Evolutionary conservation across 2,888 invertebrate species (phyloP), one percentile per base, ranked within the genome.

Genomic region (Myathropa florea): DNA sequence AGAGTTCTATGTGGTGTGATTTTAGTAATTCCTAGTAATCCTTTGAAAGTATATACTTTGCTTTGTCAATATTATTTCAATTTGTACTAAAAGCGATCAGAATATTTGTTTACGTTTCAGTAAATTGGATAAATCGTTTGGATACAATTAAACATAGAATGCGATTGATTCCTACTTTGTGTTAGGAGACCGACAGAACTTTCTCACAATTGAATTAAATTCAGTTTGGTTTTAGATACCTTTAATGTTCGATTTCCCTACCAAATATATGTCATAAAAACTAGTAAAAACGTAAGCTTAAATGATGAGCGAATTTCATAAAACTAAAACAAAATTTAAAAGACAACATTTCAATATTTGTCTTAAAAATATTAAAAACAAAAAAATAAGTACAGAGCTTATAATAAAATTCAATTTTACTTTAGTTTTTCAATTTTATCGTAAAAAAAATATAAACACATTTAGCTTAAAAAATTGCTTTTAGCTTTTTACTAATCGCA

Each of bases 331-430:
- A 77, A 60, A 82, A 77, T 61, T 76, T 82, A 72, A 76, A 68
- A 30, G 24, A 10, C 26, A 28, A 55, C n/a, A 65, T 59, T 73
- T 46, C 33, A 77, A 64, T 63, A 7, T 53, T 36, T 30, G 64
- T 78, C 57, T 78, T 57, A 80, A 81, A 88, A 71, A 79, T 76
- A 77, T 67, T 63, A 80, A 77, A 79, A 79, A 79, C 28, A 67
- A 76, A 76, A 67, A 88, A 87, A 88, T 60, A 82, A 85, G 72
- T 72, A 86, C 78, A 80, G 83, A 83, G 36, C 86, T 88, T 79
- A 75, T 78, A 81, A 83, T 72, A 78, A 78, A 80, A 84, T 77
- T 76, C 28, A n/a, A 75, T 71, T 71, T 75, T 46, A 61, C 75
- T 79, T 75, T 79, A 72, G 10, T 64, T 46, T 73, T 81, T 1